Percentiles rank a stretch among this genome's conserved stretches.
These are phyloP conservation scores for Oryzias dopingdopingensis DNA, from an alignment of 2,797 vertebrate genomes.

Conservation along the genomic window DNA sequence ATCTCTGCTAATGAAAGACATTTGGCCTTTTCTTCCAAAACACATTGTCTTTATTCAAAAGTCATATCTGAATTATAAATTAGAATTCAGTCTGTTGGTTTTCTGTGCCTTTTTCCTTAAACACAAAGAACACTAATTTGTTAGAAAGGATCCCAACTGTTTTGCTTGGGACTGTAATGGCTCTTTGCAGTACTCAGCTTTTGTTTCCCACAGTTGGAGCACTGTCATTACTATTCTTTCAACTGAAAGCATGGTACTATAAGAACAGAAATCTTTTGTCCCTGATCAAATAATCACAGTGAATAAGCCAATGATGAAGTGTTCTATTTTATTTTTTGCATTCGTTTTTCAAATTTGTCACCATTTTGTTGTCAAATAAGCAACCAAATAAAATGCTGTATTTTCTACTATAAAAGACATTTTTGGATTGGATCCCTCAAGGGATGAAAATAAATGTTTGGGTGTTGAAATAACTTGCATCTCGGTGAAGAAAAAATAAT, in stretches of 20 bases:
- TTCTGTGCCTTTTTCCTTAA: too few relatives aligned
- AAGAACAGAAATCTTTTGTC: background rate
- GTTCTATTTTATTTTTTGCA: background rate
- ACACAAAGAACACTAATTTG: too few relatives aligned
- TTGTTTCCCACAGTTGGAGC: constrained; percentile 12
- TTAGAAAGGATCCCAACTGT: too few relatives aligned
- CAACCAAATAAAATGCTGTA: constrained; percentile 1
- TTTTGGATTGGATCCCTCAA: constrained; percentile 8
- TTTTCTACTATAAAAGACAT: constrained; percentile 1
- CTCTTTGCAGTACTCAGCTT: constrained; percentile 24
- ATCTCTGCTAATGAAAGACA: too few relatives aligned
- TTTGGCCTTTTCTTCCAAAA: too few relatives aligned
- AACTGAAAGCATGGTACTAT: background rate
- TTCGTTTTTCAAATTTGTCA: background rate
- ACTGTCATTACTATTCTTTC: background rate
- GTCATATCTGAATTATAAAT: too few relatives aligned
- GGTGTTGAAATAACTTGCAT: constrained; percentile 33
- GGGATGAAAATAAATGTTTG: constrained; percentile 10
- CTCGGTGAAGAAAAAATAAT: constrained; percentile 19
- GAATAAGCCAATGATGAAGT: background rate
- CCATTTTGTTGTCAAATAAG: constrained; percentile 2
- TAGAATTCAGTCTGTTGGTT: too few relatives aligned
- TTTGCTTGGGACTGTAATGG: constrained; percentile 23
- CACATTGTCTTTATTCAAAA: too few relatives aligned
- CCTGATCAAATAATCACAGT: constrained; percentile 1